A percentile compares a stretch with the other conserved stretches of the same genome.
Evolutionary conservation across 92 coral and sea anemone genomes (phyloP).

Genomic region (Epizoanthus ramosus): DNA sequence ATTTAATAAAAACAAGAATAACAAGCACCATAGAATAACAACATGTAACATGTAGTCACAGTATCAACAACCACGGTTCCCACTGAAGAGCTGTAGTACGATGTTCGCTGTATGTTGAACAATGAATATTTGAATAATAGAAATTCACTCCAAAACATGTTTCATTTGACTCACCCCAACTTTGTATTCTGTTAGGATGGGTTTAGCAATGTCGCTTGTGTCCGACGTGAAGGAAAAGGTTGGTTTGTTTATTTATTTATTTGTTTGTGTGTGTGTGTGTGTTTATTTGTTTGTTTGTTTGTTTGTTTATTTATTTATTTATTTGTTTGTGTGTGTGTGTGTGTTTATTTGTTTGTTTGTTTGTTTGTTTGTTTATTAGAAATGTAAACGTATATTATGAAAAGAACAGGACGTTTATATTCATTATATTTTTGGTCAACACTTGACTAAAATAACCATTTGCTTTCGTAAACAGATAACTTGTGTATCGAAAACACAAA

Average conservation of each 20-base stretch:
- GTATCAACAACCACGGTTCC: too few relatives aligned
- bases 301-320: not conserved
- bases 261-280: not conserved
- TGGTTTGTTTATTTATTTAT: not conserved
- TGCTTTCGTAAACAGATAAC: too few relatives aligned
- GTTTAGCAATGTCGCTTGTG: constrained; percentile 88
- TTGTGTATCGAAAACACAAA: too few relatives aligned
- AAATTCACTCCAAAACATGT: not conserved
- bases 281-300: not conserved
- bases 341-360: not conserved
- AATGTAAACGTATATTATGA: too few relatives aligned
- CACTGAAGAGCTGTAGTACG: too few relatives aligned
- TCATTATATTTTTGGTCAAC: too few relatives aligned
- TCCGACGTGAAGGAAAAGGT: constrained; percentile 98
- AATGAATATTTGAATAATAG: not conserved
- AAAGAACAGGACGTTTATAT: too few relatives aligned
- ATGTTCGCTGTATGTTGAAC: too few relatives aligned
- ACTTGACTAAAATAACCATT: too few relatives aligned
- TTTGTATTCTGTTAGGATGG: constrained; percentile 74
- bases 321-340: not conserved
- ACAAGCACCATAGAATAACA: too few relatives aligned
- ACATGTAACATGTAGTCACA: too few relatives aligned
- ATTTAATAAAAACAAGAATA: too few relatives aligned
- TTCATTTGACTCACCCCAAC: not conserved
- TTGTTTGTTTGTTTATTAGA: not conserved